Conservation (phyloP, 2,113 vertebrate species). For the Ovibos moschatus region DNA sequence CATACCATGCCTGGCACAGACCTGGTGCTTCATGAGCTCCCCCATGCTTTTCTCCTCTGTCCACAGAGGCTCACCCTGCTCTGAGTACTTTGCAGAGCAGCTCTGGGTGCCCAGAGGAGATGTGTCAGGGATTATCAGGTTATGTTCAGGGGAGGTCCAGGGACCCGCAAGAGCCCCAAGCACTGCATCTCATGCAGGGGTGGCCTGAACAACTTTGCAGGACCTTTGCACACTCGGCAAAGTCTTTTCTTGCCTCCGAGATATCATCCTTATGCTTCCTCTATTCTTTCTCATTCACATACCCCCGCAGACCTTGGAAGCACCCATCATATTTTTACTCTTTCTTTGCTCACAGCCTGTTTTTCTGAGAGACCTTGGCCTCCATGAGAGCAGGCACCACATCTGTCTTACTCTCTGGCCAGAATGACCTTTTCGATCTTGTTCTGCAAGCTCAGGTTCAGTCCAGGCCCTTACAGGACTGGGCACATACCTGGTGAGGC, state of each 20-base stretch:
- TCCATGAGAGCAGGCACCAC: background rate
- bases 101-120: background rate
- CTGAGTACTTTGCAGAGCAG: background rate
- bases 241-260: background rate
- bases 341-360: background rate
- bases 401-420: background rate
- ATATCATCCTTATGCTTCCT: background rate
- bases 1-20: background rate
- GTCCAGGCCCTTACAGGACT: background rate
- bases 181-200: background rate
- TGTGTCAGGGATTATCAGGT: background rate
- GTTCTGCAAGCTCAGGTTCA: background rate
- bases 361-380: background rate
- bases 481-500: background rate
- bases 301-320: background rate
- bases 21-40: too few species aligned
- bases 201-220: background rate
- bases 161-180: background rate
- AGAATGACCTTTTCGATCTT: background rate
- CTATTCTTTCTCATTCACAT: background rate
- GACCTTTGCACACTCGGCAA: background rate
- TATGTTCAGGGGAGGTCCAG: background rate
- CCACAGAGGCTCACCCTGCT: background rate
- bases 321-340: background rate
- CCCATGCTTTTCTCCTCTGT: background rate